Evolutionary conservation across 2,888 invertebrate genomes (phyloP), one percentile per base, ranked within the genome.

Genomic region (Cordilura impudica): DNA sequence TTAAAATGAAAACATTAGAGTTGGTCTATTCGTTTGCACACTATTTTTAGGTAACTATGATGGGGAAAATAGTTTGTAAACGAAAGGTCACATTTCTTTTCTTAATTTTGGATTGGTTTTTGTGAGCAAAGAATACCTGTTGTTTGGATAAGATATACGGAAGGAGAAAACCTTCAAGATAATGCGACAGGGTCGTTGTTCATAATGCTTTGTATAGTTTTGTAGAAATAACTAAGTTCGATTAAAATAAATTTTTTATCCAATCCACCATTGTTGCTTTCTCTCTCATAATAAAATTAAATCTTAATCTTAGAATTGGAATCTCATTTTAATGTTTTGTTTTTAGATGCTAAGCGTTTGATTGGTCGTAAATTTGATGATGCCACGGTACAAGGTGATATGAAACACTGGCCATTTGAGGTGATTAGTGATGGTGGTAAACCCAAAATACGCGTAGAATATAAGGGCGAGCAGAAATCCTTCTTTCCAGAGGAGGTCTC

Each of bases 331-430:
- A n/a, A 23, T 29, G 47, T 39, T 73, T 67, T 56, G 39, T 61
- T 87, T 88, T 21, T 84, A 89, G 98, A 99, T 93, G 98, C 97
- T 84, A 95, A 98, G 91, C 95, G 98, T 89, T 92, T 98, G 87
- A 97, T 98, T 91, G 98, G 98, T 77, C 94, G 98, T 85, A 95
- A 95, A 85, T 98, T 95, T 89, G 95, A 95, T 83, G 97, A 98
- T 90, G 91, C 92, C 65, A 94, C 95, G 4, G 96, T 99, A 58
- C 98, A 99, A 91, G 93, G 93, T 76, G 97, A 98, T 89, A 95
- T 97, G 93, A 97, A 97, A 91, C 95, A 95, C 90, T 98, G 97
- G 95, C 98, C 98, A 39, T 98, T 98, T 88, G 96, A 95, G 88
- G 97, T 97, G 0, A 90, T 95, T 87, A 95, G 93, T 88, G 95